Conservation (phyloP, 2,888 invertebrate genomes). For the Schizotus pectinicornis region DNA sequence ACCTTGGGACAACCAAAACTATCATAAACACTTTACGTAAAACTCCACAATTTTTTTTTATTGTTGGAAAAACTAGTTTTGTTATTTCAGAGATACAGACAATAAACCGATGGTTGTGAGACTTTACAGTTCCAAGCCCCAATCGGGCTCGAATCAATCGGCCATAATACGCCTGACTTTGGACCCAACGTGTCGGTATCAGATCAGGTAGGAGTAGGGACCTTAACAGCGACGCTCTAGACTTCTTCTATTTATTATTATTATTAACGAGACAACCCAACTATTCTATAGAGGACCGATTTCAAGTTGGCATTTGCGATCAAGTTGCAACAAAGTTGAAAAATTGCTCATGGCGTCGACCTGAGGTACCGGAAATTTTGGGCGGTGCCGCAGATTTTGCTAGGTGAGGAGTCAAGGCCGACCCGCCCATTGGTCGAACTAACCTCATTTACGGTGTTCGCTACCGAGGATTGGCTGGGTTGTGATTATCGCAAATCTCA, state of each 20-base stretch:
- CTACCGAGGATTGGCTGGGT: no score
- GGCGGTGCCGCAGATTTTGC: no score
- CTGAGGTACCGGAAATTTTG: no score
- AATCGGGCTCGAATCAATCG: constrained; percentile 52
- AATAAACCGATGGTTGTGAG: constrained; percentile 65
- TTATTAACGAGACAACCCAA: no score
- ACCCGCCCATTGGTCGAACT: no score
- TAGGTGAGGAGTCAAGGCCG: no score
- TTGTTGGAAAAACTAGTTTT: constrained; percentile 9
- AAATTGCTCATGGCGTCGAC: no score
- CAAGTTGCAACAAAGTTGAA: no score
- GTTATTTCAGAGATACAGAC: constrained; percentile 54
- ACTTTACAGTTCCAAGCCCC: constrained; percentile 63
- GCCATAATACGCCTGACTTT: constrained; percentile 67
- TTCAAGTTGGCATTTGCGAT: no score
- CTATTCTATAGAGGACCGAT: no score
- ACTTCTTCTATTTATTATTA: constrained; percentile 17
- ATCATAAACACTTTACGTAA: constrained; percentile 68
- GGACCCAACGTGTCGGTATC: constrained; percentile 75
- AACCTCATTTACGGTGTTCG: no score
- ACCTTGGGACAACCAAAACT: constrained; percentile 71
- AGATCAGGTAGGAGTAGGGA: constrained; percentile 63
- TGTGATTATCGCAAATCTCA: no score
- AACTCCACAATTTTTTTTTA: constrained; percentile 32
- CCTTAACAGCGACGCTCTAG: background rate